Percentiles rank a stretch among this genome's conserved stretches.
Evolutionary conservation across 2,797 vertebrate genomes (phyloP).

Genomic region (Sebastes steindachneri): DNA sequence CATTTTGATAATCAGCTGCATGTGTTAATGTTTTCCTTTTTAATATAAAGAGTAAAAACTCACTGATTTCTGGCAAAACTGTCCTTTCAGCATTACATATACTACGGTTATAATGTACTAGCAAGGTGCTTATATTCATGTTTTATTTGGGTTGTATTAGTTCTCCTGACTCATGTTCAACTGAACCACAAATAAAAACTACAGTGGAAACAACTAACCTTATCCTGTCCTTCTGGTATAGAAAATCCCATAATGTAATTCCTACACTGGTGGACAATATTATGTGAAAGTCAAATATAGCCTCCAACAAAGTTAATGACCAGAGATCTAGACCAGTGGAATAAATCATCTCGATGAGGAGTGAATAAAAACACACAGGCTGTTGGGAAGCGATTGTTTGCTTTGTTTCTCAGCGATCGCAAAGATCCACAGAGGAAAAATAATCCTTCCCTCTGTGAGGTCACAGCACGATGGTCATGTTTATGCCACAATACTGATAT

Average conservation of each 20-base stretch:
- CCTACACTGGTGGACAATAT: conserved; percentile 10
- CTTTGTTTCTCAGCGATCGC: not conserved
- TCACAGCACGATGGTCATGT: not conserved
- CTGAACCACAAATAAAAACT: not conserved
- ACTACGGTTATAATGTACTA: not conserved
- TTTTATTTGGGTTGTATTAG: not conserved
- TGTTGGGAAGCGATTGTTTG: not conserved
- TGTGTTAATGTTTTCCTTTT: not conserved
- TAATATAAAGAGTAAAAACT: not conserved
- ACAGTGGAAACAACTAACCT: not conserved
- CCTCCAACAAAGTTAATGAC: conserved; percentile 27
- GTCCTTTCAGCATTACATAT: not conserved
- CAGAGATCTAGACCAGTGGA: not conserved
- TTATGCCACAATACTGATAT: conserved; percentile 35
- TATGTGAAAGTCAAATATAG: conserved; percentile 5
- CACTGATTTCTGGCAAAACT: not conserved
- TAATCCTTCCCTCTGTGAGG: conserved; percentile 15
- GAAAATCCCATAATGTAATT: conserved; percentile 23
- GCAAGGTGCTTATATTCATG: not conserved
- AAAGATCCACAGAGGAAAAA: not conserved
- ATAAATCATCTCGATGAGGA: not conserved
- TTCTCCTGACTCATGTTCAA: not conserved
- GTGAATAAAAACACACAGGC: not conserved
- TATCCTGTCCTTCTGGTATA: not conserved
- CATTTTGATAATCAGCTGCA: not conserved